phyloP scores from a whole-genome alignment of 2,888 invertebrate species.

The Macrophya annulata region DNA sequence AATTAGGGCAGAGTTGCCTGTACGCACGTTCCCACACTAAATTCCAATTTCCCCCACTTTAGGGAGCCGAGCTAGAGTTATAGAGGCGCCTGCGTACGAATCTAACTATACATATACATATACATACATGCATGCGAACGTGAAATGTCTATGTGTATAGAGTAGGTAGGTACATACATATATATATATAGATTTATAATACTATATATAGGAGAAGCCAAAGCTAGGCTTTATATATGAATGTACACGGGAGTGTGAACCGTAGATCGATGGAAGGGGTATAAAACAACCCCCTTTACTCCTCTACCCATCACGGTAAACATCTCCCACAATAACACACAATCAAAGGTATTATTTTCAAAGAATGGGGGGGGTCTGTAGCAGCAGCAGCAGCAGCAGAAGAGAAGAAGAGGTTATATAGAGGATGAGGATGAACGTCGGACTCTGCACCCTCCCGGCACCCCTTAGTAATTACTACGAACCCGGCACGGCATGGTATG shows the following conservation, averaged over 20 bases:
- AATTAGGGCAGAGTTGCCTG: conserved; percentile 8
- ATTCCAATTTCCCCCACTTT: conserved; percentile 23
- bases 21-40: conserved; percentile 44
- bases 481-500: no score
- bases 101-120: not conserved
- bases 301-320: no score
- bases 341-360: conserved; percentile 36
- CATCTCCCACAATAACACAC: conserved; percentile 16
- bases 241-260: not conserved
- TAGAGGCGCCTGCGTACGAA: conserved; percentile 1
- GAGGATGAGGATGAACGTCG: not conserved
- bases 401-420: not conserved
- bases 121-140: not conserved
- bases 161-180: not conserved
- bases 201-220: not conserved
- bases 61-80: not conserved
- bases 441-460: conserved; percentile 19
- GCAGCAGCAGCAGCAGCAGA: not conserved
- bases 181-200: not conserved
- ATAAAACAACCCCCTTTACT: not conserved
- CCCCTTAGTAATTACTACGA: conserved; percentile 37
- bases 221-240: not conserved
- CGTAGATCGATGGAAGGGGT: not conserved
- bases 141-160: not conserved
- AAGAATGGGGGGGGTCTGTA: not conserved